These are phyloP conservation scores for Ischnura elegans DNA, from an alignment of 2,888 invertebrate species.

Conservation along the genomic window DNA sequence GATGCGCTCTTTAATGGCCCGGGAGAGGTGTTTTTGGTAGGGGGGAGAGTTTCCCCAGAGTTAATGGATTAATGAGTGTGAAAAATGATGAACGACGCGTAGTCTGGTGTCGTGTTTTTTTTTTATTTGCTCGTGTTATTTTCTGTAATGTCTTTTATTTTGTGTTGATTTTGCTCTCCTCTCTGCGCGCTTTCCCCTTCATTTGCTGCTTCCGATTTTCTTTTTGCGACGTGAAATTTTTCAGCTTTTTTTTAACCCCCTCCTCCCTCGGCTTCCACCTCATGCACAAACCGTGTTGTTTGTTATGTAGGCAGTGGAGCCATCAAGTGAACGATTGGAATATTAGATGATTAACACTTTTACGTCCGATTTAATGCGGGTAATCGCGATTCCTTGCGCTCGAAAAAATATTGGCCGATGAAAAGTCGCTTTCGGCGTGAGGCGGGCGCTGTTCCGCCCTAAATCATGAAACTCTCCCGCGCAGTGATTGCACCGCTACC, in stretches of 20 bases:
- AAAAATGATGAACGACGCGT: conserved; percentile 65
- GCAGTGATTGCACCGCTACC: not conserved
- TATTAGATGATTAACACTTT: conserved; percentile 67
- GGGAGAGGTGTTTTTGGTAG: not conserved
- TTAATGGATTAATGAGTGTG: conserved; percentile 65
- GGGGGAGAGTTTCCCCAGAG: conserved; percentile 14
- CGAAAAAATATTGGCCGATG: conserved; percentile 53
- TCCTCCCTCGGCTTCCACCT: not conserved
- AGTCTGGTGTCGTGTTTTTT: conserved; percentile 34
- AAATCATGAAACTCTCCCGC: not conserved
- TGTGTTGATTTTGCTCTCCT: conserved; percentile 46
- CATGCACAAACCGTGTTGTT: not conserved
- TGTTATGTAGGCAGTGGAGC: conserved; percentile 49
- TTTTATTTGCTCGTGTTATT: too few species aligned
- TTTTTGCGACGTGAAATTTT: not conserved
- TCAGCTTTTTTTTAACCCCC: not conserved
- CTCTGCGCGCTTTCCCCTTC: conserved; percentile 38
- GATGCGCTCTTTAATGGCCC: conserved; percentile 33
- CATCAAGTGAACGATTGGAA: conserved; percentile 53
- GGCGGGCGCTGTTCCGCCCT: not conserved
- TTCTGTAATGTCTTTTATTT: not conserved
- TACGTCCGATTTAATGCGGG: conserved; percentile 62
- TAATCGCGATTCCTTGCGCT: conserved; percentile 50
- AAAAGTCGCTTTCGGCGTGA: conserved; percentile 42
- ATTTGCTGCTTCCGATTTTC: conserved; percentile 32